Evolutionary conservation across 2,888 invertebrate genomes (phyloP).

Genomic region (Epicampocera succincta): DNA sequence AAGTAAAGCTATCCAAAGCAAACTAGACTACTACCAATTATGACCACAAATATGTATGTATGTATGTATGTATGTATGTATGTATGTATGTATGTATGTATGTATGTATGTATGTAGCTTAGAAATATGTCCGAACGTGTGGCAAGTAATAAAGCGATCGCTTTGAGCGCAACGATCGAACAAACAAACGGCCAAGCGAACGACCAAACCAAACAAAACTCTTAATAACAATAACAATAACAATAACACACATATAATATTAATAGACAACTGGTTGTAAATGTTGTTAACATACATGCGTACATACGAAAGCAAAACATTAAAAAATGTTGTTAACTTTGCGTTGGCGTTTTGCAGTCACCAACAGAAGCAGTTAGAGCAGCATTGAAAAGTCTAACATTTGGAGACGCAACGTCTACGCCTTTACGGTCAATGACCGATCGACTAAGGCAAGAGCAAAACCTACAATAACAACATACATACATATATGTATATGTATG

Average conservation of each 20-base stretch:
- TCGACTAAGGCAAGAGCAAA: conserved; percentile 75
- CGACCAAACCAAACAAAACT: conserved; percentile 67
- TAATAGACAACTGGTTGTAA: conserved; percentile 72
- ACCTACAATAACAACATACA: conserved; percentile 26
- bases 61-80: conserved; percentile 29
- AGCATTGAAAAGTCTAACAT: conserved; percentile 71
- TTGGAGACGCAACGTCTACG: conserved; percentile 77
- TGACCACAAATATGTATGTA: conserved; percentile 1
- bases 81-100: conserved; percentile 1
- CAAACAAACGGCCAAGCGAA: conserved; percentile 62
- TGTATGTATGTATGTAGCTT: conserved; percentile 1
- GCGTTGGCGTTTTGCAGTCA: conserved; percentile 65
- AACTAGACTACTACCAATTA: conserved; percentile 21
- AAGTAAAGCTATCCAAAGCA: conserved; percentile 11
- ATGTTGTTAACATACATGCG: conserved; percentile 53
- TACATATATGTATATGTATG: neutral
- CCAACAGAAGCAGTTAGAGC: conserved; percentile 61
- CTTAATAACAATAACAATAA: conserved; percentile 36
- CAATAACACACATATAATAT: neutral
- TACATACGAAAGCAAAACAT: conserved; percentile 28
- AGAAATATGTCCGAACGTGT: conserved; percentile 31
- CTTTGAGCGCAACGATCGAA: conserved; percentile 75
- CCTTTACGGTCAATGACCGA: conserved; percentile 79
- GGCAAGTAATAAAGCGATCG: conserved; percentile 57
- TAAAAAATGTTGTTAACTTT: conserved; percentile 41